Percentiles rank a stretch among this genome's conserved stretches.
These are phyloP conservation scores for Ypsolopha sequella DNA, from an alignment of 2,888 invertebrate genomes.

Conservation along the genomic window DNA sequence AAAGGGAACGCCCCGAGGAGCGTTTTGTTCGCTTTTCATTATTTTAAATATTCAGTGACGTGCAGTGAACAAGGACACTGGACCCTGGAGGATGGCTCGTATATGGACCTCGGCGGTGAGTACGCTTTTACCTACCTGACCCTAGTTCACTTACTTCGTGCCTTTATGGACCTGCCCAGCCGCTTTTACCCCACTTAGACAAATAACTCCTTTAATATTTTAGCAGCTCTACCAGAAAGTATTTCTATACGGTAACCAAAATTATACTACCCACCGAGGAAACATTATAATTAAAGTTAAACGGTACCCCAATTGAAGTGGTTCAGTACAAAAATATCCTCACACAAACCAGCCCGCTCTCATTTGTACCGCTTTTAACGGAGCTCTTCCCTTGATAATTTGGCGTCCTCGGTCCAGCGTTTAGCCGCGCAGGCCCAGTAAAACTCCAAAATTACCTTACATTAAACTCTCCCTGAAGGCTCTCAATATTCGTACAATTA, in stretches of 20 bases:
- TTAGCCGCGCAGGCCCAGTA: conserved; percentile 45
- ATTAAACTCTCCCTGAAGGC: conserved; percentile 64
- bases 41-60: conserved; percentile 65
- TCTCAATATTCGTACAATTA: conserved; percentile 61
- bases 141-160: background rate
- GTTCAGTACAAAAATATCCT: conserved; percentile 52
- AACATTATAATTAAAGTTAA: conserved; percentile 1
- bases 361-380: conserved; percentile 56
- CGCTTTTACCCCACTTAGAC: background rate
- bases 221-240: background rate
- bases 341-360: conserved; percentile 57
- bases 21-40: conserved; percentile 54
- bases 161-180: conserved; percentile 1
- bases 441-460: conserved; percentile 51
- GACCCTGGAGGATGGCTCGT: conserved; percentile 9
- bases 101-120: conserved; percentile 24
- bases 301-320: conserved; percentile 51
- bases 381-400: conserved; percentile 63
- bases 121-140: conserved; percentile 10
- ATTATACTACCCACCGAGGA: background rate
- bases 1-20: conserved; percentile 55
- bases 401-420: conserved; percentile 57
- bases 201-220: conserved; percentile 1
- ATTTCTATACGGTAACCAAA: background rate
- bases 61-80: conserved; percentile 34